Percentiles rank a stretch among this genome's conserved stretches.
phyloP scores from a whole-genome alignment of 2,888 invertebrate genomes.

The Sclerodermus sp. region DNA sequence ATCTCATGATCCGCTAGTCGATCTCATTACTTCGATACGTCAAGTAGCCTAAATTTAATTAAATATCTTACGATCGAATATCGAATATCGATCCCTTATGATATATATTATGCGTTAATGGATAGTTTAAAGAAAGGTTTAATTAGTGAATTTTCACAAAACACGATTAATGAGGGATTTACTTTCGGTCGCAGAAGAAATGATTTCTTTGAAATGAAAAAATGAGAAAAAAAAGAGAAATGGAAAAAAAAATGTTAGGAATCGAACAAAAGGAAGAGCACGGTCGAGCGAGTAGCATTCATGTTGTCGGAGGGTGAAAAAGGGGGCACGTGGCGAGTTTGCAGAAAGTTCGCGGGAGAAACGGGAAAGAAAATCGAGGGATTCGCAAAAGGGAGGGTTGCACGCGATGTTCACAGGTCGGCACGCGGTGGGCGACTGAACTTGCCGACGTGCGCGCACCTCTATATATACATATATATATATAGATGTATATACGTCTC shows the following conservation, averaged over 20 bases:
- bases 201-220: not conserved
- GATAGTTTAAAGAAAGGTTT: not conserved
- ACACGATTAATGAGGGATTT: no score
- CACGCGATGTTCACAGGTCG: conserved; percentile 44
- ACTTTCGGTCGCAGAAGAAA: not conserved
- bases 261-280: not conserved
- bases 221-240: not conserved
- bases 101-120: no score
- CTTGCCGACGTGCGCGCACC: conserved; percentile 46
- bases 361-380: conserved; percentile 5
- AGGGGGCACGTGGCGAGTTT: not conserved
- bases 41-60: no score
- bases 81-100: no score
- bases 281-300: not conserved
- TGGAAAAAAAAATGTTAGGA: not conserved
- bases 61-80: no score
- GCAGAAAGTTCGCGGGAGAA: not conserved
- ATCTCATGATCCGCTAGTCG: no score
- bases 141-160: no score
- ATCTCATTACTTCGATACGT: no score
- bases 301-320: not conserved
- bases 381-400: conserved; percentile 23
- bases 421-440: conserved; percentile 47
- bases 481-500: conserved; percentile 38
- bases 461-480: conserved; percentile 32